Base-by-base conservation (phyloP, 2,888 invertebrate species). In the Drosophila recens region DNA sequence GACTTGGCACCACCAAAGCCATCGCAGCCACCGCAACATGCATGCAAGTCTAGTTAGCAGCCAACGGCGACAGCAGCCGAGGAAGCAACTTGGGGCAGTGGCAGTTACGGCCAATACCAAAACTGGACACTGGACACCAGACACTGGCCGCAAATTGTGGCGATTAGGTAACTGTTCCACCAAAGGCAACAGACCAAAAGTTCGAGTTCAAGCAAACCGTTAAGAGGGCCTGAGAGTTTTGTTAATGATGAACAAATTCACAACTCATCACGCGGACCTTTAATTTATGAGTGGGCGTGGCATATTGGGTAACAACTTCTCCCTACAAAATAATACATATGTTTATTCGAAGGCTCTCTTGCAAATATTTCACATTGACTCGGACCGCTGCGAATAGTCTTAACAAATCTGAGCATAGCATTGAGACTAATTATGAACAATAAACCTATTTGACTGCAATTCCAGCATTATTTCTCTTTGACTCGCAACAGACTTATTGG, bases 201-300 rank as follows among this genome's bases (percentile, higher is more conserved):
- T 91, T 91, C 90, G 90, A 91, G 91, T 90, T 90, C 91, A 90
- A 89, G 91, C 72, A 63, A 83, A 86, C 72, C 74, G 72, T 71
- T 67, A 63, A 54, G 58, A 72, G 63, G 11, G 10, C 5, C 42
- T 15, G 72, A 9, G 65, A 52, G 34, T 23, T 45, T 63, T 23
- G 30, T 30, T 36, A 48, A 48, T 65, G 56, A 42, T 17, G 43
- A 48, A 61, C 66, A 68, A 69, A 49, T 59, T 65, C 51, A 43
- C 75, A 68, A 67, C 62, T 85, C 85, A 63, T 42, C 58, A 27
- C 17, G 11, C 27, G 20, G 13, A 10, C 20, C 40, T n/a, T 45
- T 51, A 11, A 40, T 58, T 49, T 27, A 68, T 61, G 45, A 9
- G 49, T 45, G 75, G 79, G 68, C 68, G 63, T 63, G 15, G 11